These are phyloP conservation scores for Ctenosaura bakeri DNA, from an alignment of 2,797 vertebrate genomes.

Conservation along the genomic window DNA sequence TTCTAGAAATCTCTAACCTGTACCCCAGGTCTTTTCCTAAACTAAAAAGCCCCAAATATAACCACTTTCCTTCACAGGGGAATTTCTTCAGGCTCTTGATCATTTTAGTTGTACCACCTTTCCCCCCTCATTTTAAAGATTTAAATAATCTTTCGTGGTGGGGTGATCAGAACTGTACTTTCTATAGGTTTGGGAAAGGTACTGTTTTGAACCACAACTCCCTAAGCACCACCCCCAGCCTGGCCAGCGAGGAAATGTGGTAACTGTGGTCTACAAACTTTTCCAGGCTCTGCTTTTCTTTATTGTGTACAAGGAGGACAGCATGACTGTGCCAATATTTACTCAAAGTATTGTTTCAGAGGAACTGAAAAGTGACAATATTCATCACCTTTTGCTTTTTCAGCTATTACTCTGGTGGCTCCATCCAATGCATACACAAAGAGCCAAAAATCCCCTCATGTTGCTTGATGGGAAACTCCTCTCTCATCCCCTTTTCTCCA, in stretches of 20 bases:
- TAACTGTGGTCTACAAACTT: too few relatives aligned
- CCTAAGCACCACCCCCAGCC: too few relatives aligned
- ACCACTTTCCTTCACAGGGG: not conserved
- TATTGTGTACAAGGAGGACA: not conserved
- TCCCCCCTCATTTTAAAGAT: not conserved
- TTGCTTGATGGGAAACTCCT: conserved; percentile 57
- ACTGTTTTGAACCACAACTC: too few relatives aligned
- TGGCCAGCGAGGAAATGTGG: too few relatives aligned
- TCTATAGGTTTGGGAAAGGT: too few relatives aligned
- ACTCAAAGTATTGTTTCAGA: not conserved
- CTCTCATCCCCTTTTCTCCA: not conserved
- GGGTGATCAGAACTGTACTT: not conserved
- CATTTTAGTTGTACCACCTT: not conserved
- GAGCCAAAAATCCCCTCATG: conserved; percentile 62
- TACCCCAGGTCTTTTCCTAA: not conserved
- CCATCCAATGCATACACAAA: conserved; percentile 21
- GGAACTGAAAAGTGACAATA: conserved; percentile 17
- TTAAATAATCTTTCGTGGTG: not conserved
- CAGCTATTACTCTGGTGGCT: accelerated
- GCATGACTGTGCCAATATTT: not conserved
- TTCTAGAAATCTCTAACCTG: not conserved
- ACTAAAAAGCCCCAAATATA: not conserved
- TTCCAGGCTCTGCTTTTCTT: not conserved
- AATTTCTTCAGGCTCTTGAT: not conserved
- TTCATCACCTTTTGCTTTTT: conserved; percentile 46